These are phyloP conservation scores for Eucidaris tribuloides DNA, from an alignment of 35 echinoderm and acorn worm species.

Conservation along the genomic window DNA sequence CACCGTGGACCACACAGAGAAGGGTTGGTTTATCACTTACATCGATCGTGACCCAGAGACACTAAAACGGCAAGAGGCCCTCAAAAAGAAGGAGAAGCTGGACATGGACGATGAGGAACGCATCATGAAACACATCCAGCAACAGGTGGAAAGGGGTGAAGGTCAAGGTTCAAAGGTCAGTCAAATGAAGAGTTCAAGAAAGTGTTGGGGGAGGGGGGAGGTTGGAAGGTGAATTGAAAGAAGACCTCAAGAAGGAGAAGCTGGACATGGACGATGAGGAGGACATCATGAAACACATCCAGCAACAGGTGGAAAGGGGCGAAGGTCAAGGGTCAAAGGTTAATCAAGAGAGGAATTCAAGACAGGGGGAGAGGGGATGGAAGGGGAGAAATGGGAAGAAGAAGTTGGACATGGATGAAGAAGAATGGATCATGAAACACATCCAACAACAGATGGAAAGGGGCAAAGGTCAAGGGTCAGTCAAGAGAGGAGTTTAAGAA, in stretches of 20 bases:
- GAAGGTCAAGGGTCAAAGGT: conserved; percentile 11
- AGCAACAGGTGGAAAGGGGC: conserved; percentile 73
- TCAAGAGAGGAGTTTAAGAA: no score
- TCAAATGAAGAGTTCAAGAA: no score
- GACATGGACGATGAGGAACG: conserved; percentile 93
- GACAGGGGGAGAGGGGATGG: neutral
- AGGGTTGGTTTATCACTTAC: conserved; percentile 95
- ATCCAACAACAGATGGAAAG: conserved; percentile 82
- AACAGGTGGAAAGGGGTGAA: conserved; percentile 64
- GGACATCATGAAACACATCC: conserved; percentile 81
- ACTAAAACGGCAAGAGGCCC: conserved; percentile 56
- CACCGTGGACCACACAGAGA: conserved; percentile 93
- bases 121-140: conserved; percentile 84
- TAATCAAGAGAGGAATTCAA: neutral
- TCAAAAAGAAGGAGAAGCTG: conserved; percentile 85
- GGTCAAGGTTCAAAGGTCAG: conserved; percentile 13
- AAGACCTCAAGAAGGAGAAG: conserved; percentile 94
- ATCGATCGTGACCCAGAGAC: conserved; percentile 92
- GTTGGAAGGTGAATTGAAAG: no score
- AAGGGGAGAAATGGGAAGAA: no score
- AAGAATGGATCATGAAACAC: conserved; percentile 90
- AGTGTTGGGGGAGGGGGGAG: no score
- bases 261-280: conserved; percentile 94
- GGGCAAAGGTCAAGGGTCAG: no score
- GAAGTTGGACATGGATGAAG: conserved; percentile 91